Evolutionary conservation across 2,888 invertebrate genomes (phyloP), one percentile per base, ranked within the genome.

Genomic region (Merodon equestris): DNA sequence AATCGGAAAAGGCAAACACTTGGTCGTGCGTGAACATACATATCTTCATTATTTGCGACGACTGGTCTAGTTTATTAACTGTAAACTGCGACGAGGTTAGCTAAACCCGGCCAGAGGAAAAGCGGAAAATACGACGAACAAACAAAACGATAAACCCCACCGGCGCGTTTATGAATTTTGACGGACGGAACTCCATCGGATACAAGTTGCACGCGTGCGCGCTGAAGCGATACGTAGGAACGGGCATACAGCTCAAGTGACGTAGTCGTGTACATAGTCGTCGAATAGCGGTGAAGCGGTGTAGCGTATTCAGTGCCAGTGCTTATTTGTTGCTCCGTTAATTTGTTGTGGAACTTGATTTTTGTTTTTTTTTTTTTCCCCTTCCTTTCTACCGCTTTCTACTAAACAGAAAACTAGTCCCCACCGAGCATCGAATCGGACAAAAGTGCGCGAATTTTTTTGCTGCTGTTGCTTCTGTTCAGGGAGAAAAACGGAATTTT

Each of bases 1-100:
- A 27, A 27, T 71, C 76, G 40, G 34, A 60, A 76, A 76, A 66
- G 76, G 76, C 48, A 51, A 74, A 58, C 67, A 61, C 74, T 74
- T n/a, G n/a, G 48, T 5, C 34, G 34, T 74, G 73, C 67, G 68
- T 79, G 67, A 68, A 47, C 48, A 67, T 73, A 67, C 68, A 73
- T 73, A 64, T 48, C 53, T 68, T 79, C 68, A 45, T 47, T 44
- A 73, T 74, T 63, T 51, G 45, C 48, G 44, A 50, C 66, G 44
- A 61, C 58, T 74, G 74, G 68, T 79, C 79, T 79, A 79, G 79
- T 79, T 79, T 79, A 70, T 68, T 79, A 74, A 79, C 79, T 60
- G 79, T 79, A 74, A 79, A 79, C 64, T 60, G 63, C 66, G 51
- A 54, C 51, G 53, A 56, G 67, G 50, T 77, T 63, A 63, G 73